A percentile compares a stretch with the other conserved stretches of the same genome.
Evolutionary conservation across 2,113 vertebrate species (phyloP).

Genomic region (Oophaga pumilio): DNA sequence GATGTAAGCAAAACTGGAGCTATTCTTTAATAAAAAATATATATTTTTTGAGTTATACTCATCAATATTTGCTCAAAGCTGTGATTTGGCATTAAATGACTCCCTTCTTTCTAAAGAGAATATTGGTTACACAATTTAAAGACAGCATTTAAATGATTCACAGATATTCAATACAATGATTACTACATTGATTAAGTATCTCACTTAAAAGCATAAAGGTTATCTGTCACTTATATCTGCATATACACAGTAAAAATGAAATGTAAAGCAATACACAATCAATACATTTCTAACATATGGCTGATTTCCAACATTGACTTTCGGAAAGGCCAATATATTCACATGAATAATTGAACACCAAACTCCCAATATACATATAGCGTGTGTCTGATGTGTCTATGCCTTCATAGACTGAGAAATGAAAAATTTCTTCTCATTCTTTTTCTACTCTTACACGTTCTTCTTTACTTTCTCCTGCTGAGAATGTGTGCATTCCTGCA

Average conservation of each 20-base stretch:
- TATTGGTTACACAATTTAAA: not conserved
- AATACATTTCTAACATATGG: not conserved
- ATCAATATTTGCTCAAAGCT: not conserved
- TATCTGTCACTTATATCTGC: slow-evolving; percentile 13
- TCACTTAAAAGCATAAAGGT: slow-evolving; percentile 2
- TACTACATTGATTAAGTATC: slow-evolving; percentile 3
- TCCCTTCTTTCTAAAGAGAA: not conserved
- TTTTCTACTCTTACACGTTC: not conserved
- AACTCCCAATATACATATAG: not conserved
- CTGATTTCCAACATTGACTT: slow-evolving; percentile 24
- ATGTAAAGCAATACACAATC: slow-evolving; percentile 8
- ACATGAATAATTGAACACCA: not conserved
- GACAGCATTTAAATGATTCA: not conserved
- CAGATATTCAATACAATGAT: slow-evolving; percentile 18
- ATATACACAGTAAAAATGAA: not conserved
- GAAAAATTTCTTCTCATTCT: not conserved
- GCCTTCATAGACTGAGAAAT: not conserved
- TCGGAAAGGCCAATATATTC: not conserved
- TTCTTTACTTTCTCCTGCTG: no score
- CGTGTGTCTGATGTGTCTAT: not conserved
- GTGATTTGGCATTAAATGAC: not conserved
- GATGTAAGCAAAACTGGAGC: not conserved
- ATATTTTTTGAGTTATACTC: not conserved
- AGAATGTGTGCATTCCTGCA: no score
- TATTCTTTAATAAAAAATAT: not conserved